Percentiles rank a stretch among this genome's conserved stretches.
Conservation (phyloP, 2,113 vertebrate species). For the Oreochromis aureus region DNA sequence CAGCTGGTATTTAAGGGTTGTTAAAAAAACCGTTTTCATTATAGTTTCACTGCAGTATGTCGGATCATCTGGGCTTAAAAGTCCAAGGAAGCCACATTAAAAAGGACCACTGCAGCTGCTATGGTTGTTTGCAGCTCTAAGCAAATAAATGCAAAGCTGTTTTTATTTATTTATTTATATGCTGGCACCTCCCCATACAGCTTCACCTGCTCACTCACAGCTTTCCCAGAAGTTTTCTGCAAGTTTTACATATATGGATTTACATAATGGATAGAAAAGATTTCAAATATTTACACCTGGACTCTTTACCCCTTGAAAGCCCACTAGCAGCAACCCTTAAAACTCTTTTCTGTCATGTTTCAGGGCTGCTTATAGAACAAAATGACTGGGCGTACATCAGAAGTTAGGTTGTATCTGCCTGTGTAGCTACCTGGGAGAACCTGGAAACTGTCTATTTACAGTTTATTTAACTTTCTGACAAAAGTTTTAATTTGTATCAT, state of each 20-base stretch:
- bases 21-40: neutral
- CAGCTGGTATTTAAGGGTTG: neutral
- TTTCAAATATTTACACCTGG: neutral
- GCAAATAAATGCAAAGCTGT: neutral
- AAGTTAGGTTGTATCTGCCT: neutral
- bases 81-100: slow-evolving; percentile 7
- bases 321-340: neutral
- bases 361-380: neutral
- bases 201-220: neutral
- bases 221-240: neutral
- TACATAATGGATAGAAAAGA: neutral
- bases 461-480: neutral
- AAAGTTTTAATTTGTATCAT: neutral
- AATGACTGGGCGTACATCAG: neutral
- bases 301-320: neutral
- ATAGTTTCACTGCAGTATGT: neutral
- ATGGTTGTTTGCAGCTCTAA: neutral
- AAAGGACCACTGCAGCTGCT: neutral
- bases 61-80: slow-evolving; percentile 15
- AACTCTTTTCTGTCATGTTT: neutral
- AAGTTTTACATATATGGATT: neutral
- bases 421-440: neutral
- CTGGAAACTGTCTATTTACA: neutral
- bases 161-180: neutral
- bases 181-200: neutral